A percentile compares a stretch with the other conserved stretches of the same genome.
Evolutionary conservation across 1,140 invertebrate species (phyloP).

Genomic region (Cylas formicarius): DNA sequence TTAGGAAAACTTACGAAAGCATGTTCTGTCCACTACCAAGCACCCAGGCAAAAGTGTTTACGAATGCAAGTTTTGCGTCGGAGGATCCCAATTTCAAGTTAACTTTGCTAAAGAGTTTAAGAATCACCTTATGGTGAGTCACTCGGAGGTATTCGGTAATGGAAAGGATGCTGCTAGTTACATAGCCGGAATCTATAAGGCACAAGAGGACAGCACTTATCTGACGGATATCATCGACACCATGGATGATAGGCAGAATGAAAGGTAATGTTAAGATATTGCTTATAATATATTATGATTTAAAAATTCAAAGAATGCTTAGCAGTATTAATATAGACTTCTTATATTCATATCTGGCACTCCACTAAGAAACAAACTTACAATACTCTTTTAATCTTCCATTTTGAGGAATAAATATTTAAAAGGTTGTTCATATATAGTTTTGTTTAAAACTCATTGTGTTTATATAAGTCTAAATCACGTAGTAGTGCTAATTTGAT

Average conservation of each 20-base stretch:
- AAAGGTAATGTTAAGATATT: not conserved
- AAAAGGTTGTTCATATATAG: too few relatives aligned
- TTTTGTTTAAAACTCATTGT: too few relatives aligned
- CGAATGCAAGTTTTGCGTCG: slow-evolving; percentile 58
- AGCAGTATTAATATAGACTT: too few relatives aligned
- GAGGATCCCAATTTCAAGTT: slow-evolving; percentile 43
- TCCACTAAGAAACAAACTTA: too few relatives aligned
- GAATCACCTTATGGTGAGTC: slow-evolving; percentile 53
- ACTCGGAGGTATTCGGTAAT: slow-evolving; percentile 47
- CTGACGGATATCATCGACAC: slow-evolving; percentile 10
- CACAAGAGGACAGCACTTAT: slow-evolving; percentile 33
- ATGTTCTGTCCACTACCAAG: slow-evolving; percentile 69
- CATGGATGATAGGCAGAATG: not conserved
- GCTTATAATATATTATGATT: not conserved
- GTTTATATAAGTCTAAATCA: too few relatives aligned
- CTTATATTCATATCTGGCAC: too few relatives aligned
- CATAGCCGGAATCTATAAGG: slow-evolving; percentile 44
- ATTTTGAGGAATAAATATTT: too few relatives aligned
- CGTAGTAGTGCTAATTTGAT: too few relatives aligned
- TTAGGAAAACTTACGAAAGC: slow-evolving; percentile 81
- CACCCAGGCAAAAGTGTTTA: slow-evolving; percentile 73
- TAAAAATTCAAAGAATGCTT: too few relatives aligned
- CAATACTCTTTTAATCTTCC: too few relatives aligned
- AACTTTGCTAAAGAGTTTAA: slow-evolving; percentile 63
- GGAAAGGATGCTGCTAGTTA: slow-evolving; percentile 43